A percentile compares a stretch with the other conserved stretches of the same genome.
phyloP scores from a whole-genome alignment of 2,113 vertebrate genomes.

The Sinocyclocheilus anshuiensis region DNA sequence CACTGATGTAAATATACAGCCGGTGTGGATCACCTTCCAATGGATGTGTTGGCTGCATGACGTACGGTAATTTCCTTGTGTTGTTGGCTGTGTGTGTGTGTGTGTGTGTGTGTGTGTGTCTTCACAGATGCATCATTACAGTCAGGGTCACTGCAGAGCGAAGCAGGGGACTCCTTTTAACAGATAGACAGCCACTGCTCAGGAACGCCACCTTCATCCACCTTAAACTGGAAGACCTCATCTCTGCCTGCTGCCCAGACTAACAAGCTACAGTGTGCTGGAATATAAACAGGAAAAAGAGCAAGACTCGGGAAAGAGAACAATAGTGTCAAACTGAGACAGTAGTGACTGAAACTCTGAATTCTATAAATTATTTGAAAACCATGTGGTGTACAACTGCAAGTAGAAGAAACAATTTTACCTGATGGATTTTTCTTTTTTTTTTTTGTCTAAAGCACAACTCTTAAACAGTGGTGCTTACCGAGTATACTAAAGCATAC shows the following conservation, averaged over 20 bases:
- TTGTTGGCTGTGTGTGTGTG: neutral
- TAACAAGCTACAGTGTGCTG: conserved; percentile 15
- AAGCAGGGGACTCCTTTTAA: neutral
- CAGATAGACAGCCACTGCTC: conserved; percentile 1
- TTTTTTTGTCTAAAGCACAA: too few relatives aligned
- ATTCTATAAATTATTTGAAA: conserved; percentile 2
- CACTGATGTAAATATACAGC: conserved; percentile 11
- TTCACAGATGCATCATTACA: conserved; percentile 22
- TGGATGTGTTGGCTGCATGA: conserved; percentile 17
- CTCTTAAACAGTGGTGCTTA: too few relatives aligned
- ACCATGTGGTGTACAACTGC: neutral
- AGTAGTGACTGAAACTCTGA: conserved; percentile 22
- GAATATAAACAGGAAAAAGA: conserved; percentile 37
- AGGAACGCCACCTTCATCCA: conserved; percentile 10
- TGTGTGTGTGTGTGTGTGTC: neutral
- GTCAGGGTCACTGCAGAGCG: neutral
- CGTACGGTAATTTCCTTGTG: conserved; percentile 4
- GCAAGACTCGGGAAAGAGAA: conserved; percentile 9
- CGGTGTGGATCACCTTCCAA: neutral
- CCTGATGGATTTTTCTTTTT: neutral
- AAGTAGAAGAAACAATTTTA: neutral
- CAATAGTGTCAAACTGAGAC: conserved; percentile 19
- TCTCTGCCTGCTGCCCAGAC: conserved; percentile 6
- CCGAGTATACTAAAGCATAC: too few relatives aligned
- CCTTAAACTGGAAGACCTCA: conserved; percentile 14